A percentile compares a stretch with the other conserved stretches of the same genome.
Evolutionary conservation across 1,140 invertebrate genomes (phyloP).

Genomic region (Zophobas morio): DNA sequence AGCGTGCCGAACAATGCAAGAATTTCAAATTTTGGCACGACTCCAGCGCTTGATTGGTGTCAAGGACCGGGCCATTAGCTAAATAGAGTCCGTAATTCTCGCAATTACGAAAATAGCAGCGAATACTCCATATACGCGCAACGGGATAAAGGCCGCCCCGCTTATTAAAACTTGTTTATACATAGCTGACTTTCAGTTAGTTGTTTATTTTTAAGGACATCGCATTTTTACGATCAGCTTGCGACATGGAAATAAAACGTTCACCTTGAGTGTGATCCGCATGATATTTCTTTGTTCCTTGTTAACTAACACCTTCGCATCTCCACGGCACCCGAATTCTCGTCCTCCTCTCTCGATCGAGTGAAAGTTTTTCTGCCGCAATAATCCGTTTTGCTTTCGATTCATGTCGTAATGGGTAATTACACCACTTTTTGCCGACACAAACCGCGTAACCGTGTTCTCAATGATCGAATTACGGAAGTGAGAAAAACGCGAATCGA

Average conservation of each 20-base stretch:
- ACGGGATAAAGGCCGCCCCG: slow-evolving; percentile 11
- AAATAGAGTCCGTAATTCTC: background rate
- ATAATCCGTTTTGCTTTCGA: slow-evolving; percentile 16
- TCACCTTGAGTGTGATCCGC: background rate
- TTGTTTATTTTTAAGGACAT: slow-evolving; percentile 28
- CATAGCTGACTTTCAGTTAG: slow-evolving; percentile 23
- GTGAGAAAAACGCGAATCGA: background rate
- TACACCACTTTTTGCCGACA: background rate
- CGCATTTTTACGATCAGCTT: slow-evolving; percentile 30
- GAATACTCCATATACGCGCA: background rate
- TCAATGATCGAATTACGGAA: background rate
- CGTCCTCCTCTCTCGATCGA: background rate
- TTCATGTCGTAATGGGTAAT: slow-evolving; percentile 15
- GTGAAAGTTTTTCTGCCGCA: slow-evolving; percentile 3
- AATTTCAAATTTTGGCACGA: background rate
- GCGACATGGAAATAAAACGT: slow-evolving; percentile 1
- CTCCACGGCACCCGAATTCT: background rate
- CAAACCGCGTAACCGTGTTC: slow-evolving; percentile 13
- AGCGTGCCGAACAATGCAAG: background rate
- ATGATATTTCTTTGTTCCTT: background rate
- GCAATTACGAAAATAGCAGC: background rate
- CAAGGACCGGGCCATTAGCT: background rate
- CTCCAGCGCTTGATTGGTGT: background rate
- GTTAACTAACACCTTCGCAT: background rate
- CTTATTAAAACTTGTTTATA: slow-evolving; percentile 17